These are phyloP conservation scores for Paracanthobrama guichenoti DNA, from an alignment of 2,113 vertebrate genomes.

Conservation along the genomic window DNA sequence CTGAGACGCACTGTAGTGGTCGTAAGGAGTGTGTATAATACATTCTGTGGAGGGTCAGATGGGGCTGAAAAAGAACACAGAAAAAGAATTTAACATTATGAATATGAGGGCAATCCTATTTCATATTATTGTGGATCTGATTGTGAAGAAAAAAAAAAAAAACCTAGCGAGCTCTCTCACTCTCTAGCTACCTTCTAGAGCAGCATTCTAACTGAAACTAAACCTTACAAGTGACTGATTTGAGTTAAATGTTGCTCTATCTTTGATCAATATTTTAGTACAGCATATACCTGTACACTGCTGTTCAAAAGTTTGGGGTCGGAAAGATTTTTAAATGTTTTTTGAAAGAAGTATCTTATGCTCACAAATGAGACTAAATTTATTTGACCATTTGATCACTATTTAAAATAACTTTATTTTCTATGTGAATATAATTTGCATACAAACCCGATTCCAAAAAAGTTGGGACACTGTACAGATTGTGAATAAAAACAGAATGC, in stretches of 20 bases:
- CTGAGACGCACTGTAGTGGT: slow-evolving; percentile 80
- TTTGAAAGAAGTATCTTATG: not conserved
- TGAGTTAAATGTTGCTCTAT: not conserved
- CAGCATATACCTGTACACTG: not conserved
- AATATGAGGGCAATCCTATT: not conserved
- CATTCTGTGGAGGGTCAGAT: slow-evolving; percentile 83
- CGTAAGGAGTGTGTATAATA: slow-evolving; percentile 80
- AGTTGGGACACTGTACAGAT: too few relatives aligned
- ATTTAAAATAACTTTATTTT: not conserved
- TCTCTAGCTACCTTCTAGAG: not conserved
- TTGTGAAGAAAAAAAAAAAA: too few relatives aligned
- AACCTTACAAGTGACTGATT: not conserved
- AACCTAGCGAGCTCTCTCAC: not conserved
- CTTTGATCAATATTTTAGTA: not conserved
- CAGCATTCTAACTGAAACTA: not conserved
- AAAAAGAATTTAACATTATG: not conserved
- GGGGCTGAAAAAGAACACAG: slow-evolving; percentile 79
- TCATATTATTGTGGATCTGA: not conserved
- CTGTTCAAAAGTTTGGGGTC: not conserved
- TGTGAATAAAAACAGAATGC: too few relatives aligned
- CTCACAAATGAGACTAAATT: not conserved
- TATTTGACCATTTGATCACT: not conserved
- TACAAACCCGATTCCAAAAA: too few relatives aligned
- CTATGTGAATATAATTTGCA: not conserved
- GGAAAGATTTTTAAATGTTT: not conserved